Evolutionary conservation across 2,113 vertebrate genomes (phyloP).

Genomic region (Silurus asotus): DNA sequence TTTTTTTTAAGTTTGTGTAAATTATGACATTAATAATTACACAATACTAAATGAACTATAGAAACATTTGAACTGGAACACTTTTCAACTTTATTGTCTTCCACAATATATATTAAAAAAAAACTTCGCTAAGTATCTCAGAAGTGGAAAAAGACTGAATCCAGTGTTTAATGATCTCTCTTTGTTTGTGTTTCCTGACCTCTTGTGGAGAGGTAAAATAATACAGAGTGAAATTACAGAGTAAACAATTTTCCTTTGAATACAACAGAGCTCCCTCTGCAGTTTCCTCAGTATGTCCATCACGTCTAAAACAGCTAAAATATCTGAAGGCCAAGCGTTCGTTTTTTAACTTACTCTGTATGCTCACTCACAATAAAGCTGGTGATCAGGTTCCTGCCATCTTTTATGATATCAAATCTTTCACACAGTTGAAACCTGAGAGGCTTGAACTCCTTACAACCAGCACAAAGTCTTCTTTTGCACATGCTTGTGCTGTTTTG

Average conservation of each 20-base stretch:
- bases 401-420: too few relatives aligned
- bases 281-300: too few relatives aligned
- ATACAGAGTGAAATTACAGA: neutral
- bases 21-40: neutral
- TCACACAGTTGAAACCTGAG: too few relatives aligned
- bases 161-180: neutral
- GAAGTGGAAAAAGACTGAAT: neutral
- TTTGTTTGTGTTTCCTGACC: constrained; percentile 2
- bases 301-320: too few relatives aligned
- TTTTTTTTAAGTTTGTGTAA: neutral
- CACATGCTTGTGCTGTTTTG: too few relatives aligned
- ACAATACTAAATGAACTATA: neutral
- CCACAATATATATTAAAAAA: neutral
- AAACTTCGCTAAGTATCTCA: neutral
- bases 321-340: too few relatives aligned
- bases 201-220: constrained; percentile 19
- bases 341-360: too few relatives aligned
- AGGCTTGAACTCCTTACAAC: too few relatives aligned
- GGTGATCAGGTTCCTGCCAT: too few relatives aligned
- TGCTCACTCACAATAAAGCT: too few relatives aligned
- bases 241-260: neutral
- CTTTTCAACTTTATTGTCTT: neutral
- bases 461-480: too few relatives aligned
- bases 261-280: too few relatives aligned
- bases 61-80: neutral